Percentiles rank a stretch among this genome's conserved stretches.
phyloP scores from a whole-genome alignment of 1,140 invertebrate species.

The Apocrypta bakeri region DNA sequence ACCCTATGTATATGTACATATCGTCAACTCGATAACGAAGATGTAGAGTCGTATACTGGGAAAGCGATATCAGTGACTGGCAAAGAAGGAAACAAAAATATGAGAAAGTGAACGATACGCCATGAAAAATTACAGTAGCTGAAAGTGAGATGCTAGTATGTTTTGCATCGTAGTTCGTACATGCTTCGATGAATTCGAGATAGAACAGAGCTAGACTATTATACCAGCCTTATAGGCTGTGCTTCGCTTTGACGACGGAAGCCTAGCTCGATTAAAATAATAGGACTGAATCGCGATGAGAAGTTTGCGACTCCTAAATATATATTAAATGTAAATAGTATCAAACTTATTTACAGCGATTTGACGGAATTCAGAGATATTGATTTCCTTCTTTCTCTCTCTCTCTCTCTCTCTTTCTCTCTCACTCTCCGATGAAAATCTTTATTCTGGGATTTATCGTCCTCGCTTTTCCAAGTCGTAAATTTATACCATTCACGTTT shows the following conservation, averaged over 20 bases:
- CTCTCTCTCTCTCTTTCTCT: too few relatives aligned
- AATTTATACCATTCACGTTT: neutral
- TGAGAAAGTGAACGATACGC: neutral
- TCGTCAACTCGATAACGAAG: neutral
- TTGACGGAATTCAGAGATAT: constrained; percentile 18
- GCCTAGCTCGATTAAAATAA: constrained; percentile 31
- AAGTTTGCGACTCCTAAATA: constrained; percentile 2
- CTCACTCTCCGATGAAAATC: constrained; percentile 9
- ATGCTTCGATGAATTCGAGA: constrained; percentile 25
- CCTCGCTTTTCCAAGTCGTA: constrained; percentile 1
- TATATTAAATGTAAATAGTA: neutral
- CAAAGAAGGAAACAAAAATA: neutral
- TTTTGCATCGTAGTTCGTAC: neutral
- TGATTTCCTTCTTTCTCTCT: too few relatives aligned
- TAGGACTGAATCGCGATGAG: constrained; percentile 23
- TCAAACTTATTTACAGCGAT: neutral
- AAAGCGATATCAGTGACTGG: neutral
- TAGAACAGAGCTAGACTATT: neutral
- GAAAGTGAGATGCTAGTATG: neutral
- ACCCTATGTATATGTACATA: too few relatives aligned
- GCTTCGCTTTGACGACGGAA: constrained; percentile 24
- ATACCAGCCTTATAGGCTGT: neutral
- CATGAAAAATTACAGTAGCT: constrained; percentile 5
- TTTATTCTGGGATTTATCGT: neutral
- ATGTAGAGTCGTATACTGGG: neutral